A percentile compares a stretch with the other conserved stretches of the same genome.
These are phyloP conservation scores for Bombus cullumanus DNA, from an alignment of 1,140 invertebrate genomes.

Conservation along the genomic window DNA sequence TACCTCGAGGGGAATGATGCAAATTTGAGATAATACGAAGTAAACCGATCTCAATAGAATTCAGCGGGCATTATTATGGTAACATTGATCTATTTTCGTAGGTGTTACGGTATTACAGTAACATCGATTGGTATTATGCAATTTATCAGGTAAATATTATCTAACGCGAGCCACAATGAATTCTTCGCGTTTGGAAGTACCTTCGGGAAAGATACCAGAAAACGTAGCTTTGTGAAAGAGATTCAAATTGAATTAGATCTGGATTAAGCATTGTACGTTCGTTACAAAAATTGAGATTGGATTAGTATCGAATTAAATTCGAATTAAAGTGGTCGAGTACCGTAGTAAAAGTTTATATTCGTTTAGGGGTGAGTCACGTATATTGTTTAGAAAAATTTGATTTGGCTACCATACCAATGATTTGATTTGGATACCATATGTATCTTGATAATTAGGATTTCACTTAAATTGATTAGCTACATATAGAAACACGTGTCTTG, in stretches of 20 bases:
- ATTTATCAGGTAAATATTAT: too few species aligned
- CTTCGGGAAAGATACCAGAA: background rate
- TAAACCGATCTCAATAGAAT: too few species aligned
- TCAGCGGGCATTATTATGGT: too few species aligned
- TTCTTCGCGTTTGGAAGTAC: background rate
- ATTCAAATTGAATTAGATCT: too few species aligned
- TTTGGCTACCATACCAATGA: too few species aligned
- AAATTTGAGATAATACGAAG: background rate
- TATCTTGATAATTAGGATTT: background rate
- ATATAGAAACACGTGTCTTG: background rate
- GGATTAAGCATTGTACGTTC: background rate
- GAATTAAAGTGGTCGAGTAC: background rate
- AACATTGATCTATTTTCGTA: too few species aligned
- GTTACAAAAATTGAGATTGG: too few species aligned
- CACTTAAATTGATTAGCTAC: background rate
- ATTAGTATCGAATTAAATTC: too few species aligned
- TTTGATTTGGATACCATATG: too few species aligned
- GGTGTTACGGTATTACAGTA: too few species aligned
- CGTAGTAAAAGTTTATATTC: background rate
- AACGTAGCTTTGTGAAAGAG: background rate
- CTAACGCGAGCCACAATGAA: background rate
- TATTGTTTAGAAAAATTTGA: background rate
- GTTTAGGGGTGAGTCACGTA: background rate
- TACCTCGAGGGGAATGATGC: background rate
- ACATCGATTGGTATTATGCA: too few species aligned